These are phyloP conservation scores for Notamacropus eugenii DNA, from an alignment of 2,797 vertebrate species.

Conservation along the genomic window DNA sequence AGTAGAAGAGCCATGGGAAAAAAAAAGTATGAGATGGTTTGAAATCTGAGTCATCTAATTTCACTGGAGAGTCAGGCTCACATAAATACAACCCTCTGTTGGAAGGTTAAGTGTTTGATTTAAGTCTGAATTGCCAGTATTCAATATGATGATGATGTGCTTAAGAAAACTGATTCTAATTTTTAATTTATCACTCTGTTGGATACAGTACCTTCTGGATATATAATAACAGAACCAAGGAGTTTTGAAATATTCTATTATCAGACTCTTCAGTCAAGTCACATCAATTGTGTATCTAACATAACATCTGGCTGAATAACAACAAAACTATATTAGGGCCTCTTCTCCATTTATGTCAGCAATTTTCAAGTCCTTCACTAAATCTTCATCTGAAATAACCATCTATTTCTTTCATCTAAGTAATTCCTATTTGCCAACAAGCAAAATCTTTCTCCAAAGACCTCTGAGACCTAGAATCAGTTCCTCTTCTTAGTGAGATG, in stretches of 20 bases:
- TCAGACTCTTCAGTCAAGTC: conserved; percentile 59
- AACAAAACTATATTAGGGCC: conserved; percentile 56
- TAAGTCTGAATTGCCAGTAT: conserved; percentile 58
- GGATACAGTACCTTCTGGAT: conserved; percentile 64
- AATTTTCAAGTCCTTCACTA: conserved; percentile 52
- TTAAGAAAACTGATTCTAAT: conserved; percentile 74
- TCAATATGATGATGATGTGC: conserved; percentile 69
- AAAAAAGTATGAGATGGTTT: neutral
- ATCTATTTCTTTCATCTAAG: conserved; percentile 51
- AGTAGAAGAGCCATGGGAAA: neutral
- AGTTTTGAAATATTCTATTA: conserved; percentile 64
- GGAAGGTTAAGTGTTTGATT: conserved; percentile 57
- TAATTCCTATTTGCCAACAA: conserved; percentile 52
- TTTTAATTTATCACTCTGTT: conserved; percentile 66
- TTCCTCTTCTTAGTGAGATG: conserved; percentile 25
- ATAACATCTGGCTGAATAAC: conserved; percentile 48
- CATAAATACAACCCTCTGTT: conserved; percentile 50
- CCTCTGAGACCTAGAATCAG: conserved; percentile 35
- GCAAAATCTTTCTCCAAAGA: conserved; percentile 51
- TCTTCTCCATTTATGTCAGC: conserved; percentile 57
- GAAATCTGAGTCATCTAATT: conserved; percentile 42
- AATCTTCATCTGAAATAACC: conserved; percentile 70
- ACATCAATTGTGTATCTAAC: conserved; percentile 55
- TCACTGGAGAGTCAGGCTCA: conserved; percentile 21
- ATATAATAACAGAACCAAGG: conserved; percentile 68